Evolutionary conservation across 2,113 vertebrate species (phyloP).

Genomic region (Burhinus oedicnemus): DNA sequence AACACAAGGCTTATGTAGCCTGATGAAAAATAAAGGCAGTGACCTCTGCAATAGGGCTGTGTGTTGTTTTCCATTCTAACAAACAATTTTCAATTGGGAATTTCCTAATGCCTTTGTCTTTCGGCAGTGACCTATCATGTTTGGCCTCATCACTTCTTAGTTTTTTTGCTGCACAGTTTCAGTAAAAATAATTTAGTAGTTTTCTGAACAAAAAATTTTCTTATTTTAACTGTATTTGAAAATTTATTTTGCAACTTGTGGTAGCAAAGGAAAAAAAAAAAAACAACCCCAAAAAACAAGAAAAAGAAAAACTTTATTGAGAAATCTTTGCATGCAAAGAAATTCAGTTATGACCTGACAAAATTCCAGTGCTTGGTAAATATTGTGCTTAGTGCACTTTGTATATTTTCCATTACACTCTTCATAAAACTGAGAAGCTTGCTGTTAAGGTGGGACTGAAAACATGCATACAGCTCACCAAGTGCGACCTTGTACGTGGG

Average conservation of each 20-base stretch:
- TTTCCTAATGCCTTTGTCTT: neutral
- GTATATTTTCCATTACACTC: neutral
- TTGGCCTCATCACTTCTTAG: neutral
- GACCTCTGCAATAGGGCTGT: neutral
- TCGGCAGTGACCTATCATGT: neutral
- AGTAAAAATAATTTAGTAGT: neutral
- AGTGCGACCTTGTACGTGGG: neutral
- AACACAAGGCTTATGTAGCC: neutral
- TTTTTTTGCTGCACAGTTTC: neutral
- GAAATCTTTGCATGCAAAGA: neutral
- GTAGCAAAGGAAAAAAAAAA: neutral
- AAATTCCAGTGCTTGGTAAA: neutral
- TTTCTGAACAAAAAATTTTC: neutral
- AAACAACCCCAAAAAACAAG: too few relatives aligned
- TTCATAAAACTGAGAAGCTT: neutral
- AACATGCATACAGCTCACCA: neutral
- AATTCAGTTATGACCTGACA: neutral
- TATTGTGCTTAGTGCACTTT: neutral
- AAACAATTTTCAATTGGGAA: neutral
- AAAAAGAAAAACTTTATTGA: neutral
- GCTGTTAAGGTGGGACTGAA: neutral
- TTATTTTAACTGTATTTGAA: neutral
- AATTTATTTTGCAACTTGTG: neutral
- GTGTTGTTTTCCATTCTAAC: neutral
- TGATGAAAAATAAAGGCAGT: neutral